Evolutionary conservation across 53 echinoderm and acorn worm species (phyloP), one percentile per base, ranked within the genome.

Genomic region (Hippasteria phrygiana): DNA sequence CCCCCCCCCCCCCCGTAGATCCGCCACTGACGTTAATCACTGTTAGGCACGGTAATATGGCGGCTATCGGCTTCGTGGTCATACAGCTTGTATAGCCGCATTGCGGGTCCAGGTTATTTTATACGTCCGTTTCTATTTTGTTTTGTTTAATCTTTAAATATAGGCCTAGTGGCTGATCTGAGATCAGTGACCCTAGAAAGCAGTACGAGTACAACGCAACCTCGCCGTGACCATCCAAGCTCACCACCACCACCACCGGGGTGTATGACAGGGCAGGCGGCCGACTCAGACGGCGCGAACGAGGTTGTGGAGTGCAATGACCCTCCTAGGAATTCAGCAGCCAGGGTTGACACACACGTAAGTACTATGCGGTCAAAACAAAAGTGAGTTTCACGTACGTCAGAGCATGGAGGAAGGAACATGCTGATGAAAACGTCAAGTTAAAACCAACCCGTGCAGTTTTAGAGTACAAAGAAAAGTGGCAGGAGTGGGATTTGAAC

Each of bases 331-430:
- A 85, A 85, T 31, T 85, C 85, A 0, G 85, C 85, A 9, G 85
- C 85, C 0, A 85, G 85, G 48, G 71, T 85, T 14, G 85, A 85
- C 71, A 85, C 85, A 43, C 71, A 85, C 18, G 85, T 85, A 36
- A 0, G 67, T 17, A 43, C 5, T 8, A 20, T 22, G 18, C 20
- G 24, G 41, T 43, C 5, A 27, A 31, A n/a, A 4, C 20, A 63
- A 71, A 11, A 62, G 24, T 36, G 28, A 1, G 24, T 42, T n/a
- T 62, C 12, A n/a, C 41, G 4, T 7, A 78, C 37, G 13, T 4
- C 38, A 38, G 17, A 12, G 9, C 6, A 35, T 39, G 6, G 32
- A 12, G 16, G 17, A 18, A 41, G 11, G 2, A 22, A 1, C 45
- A 43, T 32, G n/a, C n/a, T n/a, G n/a, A n/a, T 74, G 7, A 8